Conservation (phyloP, 2,797 vertebrate species). For the Neomorphus geoffroyi region DNA sequence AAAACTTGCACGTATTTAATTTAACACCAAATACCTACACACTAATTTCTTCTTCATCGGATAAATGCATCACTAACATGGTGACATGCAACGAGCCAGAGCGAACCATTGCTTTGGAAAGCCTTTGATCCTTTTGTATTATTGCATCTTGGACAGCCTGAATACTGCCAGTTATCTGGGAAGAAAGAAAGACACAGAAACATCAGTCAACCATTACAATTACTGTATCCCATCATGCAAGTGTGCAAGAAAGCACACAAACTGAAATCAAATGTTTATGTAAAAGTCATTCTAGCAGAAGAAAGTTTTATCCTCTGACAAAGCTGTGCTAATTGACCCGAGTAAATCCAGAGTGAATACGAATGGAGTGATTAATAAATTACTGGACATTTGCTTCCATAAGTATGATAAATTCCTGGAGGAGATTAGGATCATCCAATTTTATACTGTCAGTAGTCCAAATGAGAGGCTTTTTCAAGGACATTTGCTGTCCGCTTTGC, state of each 20-base stretch:
- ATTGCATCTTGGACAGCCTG: slow-evolving; percentile 83
- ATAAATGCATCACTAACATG: slow-evolving; percentile 88
- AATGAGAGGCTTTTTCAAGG: neutral
- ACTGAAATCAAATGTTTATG: neutral
- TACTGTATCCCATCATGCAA: slow-evolving; percentile 14
- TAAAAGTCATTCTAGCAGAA: slow-evolving; percentile 15
- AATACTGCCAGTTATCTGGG: slow-evolving; percentile 84
- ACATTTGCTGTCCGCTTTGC: neutral
- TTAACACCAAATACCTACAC: slow-evolving; percentile 80
- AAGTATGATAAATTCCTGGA: neutral
- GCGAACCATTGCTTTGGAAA: slow-evolving; percentile 85
- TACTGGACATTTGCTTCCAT: neutral
- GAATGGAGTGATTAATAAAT: neutral
- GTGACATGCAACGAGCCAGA: slow-evolving; percentile 90
- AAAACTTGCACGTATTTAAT: neutral
- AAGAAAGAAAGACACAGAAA: slow-evolving; percentile 31
- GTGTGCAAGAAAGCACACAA: neutral
- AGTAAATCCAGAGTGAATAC: neutral
- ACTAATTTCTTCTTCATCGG: slow-evolving; percentile 86
- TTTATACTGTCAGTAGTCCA: neutral
- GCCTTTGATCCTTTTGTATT: slow-evolving; percentile 83
- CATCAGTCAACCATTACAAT: slow-evolving; percentile 11
- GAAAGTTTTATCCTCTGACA: neutral
- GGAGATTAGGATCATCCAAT: neutral
- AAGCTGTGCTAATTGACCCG: neutral